Base-by-base conservation (phyloP, 1,140 invertebrate genomes). In the Temnothorax nylanderi region DNA sequence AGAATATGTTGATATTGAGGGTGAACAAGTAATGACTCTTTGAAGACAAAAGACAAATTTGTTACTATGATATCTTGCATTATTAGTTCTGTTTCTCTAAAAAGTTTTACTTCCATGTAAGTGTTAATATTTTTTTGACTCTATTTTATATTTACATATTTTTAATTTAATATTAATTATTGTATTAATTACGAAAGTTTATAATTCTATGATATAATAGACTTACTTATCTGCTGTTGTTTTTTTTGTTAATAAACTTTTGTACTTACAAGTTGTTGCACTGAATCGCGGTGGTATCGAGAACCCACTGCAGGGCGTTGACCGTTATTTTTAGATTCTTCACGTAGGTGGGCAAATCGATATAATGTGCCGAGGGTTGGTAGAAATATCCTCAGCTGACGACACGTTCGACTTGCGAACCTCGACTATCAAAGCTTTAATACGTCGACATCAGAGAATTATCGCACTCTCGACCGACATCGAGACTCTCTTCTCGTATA, bases 281-380 rank as follows among this genome's bases (percentile, higher is more conserved):
- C 26, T 71, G 37, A 71, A 34, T 80, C 7, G 21, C 1, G n/a
- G 3, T 21, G 56, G 69, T 47, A 21, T 49, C 37, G 49, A 8
- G 49, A 81, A 44, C 18, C 58, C 21, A 11, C 32, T 60, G 41
- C 26, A 84, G 80, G 80, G 80, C 80, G 69, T 84, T 75, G 80
- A 84, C 80, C 69, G 84, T 56, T 77, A 85, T 85, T 87, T 84
- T 72, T 87, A 87, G 86, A 67, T 87, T 60, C 81, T 87, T 65
- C 86, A 87, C 18, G 80, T 87, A 34, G 86, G 82, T 72, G 81
- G 81, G 5, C 86, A 87, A 67, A 56, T 85, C 37, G 86, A 87
- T 67, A 87, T 87, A 69, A 85, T 85, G 11, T 76, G 86, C 54
- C 69, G 56, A 41, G 69, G 37, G 44, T 69, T 85, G 41, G 21